phyloP scores from a whole-genome alignment of 2,888 invertebrate species.

The Chrysolina oricalcia region DNA sequence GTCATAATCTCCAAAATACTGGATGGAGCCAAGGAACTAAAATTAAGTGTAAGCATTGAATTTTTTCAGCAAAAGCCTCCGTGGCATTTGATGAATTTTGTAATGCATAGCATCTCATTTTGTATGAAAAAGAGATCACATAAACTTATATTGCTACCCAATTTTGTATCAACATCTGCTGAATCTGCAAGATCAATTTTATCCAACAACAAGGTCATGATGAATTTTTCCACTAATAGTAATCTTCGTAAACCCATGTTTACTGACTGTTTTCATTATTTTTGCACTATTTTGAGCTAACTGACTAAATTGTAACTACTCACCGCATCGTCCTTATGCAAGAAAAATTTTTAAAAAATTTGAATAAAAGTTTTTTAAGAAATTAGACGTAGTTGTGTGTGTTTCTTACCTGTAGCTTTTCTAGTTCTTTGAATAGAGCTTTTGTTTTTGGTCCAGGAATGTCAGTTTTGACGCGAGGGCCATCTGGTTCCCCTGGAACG shows the following conservation, averaged over 20 bases:
- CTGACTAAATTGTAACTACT: neutral
- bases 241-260: too few relatives aligned
- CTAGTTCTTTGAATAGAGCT: slow-evolving; percentile 76
- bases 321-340: slow-evolving; percentile 10
- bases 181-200: too few relatives aligned
- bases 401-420: slow-evolving; percentile 76
- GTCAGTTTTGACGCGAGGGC: slow-evolving; percentile 77
- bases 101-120: too few relatives aligned
- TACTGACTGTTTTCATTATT: too few relatives aligned
- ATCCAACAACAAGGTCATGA: too few relatives aligned
- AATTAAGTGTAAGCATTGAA: slow-evolving; percentile 62
- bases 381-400: neutral
- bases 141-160: too few relatives aligned
- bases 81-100: too few relatives aligned
- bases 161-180: too few relatives aligned
- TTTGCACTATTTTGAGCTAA: too few relatives aligned
- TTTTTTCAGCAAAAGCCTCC: too few relatives aligned
- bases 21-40: slow-evolving; percentile 85
- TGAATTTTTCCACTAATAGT: too few relatives aligned
- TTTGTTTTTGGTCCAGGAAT: slow-evolving; percentile 83
- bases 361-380: neutral
- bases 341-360: neutral
- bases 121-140: too few relatives aligned
- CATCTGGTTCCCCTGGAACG: slow-evolving; percentile 75
- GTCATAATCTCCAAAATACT: slow-evolving; percentile 94